Percentiles rank a stretch among this genome's conserved stretches.
phyloP scores from a whole-genome alignment of 2,888 invertebrate genomes.

The Lasioglossum malachurum region DNA sequence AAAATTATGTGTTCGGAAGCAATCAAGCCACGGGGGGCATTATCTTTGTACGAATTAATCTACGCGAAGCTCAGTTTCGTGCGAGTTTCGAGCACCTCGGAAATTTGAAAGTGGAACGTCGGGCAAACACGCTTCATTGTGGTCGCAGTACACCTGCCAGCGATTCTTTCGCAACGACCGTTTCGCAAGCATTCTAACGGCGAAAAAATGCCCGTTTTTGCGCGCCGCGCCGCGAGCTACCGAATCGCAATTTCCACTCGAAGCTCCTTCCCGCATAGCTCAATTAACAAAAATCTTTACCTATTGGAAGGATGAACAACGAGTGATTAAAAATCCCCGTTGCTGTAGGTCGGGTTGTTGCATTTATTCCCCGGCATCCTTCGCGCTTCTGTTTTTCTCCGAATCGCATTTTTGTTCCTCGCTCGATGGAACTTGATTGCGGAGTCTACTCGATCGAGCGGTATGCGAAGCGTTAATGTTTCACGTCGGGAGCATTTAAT shows the following conservation, averaged over 20 bases:
- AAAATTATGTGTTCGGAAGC: too few species aligned
- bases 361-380: not conserved
- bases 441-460: not conserved
- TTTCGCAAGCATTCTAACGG: conserved; percentile 17
- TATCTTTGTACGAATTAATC: too few species aligned
- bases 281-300: not conserved
- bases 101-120: conserved; percentile 3
- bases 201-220: conserved; percentile 12
- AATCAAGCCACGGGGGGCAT: too few species aligned
- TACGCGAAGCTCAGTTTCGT: not conserved
- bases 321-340: conserved; percentile 19
- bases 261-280: not conserved
- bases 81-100: not conserved
- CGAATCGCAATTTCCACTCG: not conserved
- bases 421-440: not conserved
- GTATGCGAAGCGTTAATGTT: not conserved
- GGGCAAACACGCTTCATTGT: not conserved
- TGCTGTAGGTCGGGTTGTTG: too few species aligned
- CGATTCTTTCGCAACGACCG: conserved; percentile 25
- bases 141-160: conserved; percentile 18
- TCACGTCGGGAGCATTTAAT: conserved; percentile 28
- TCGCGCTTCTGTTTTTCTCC: not conserved
- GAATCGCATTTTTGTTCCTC: not conserved
- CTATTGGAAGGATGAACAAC: not conserved
- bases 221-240: not conserved